Evolutionary conservation across 2,888 invertebrate genomes (phyloP).

Genomic region (Apeira syringaria): DNA sequence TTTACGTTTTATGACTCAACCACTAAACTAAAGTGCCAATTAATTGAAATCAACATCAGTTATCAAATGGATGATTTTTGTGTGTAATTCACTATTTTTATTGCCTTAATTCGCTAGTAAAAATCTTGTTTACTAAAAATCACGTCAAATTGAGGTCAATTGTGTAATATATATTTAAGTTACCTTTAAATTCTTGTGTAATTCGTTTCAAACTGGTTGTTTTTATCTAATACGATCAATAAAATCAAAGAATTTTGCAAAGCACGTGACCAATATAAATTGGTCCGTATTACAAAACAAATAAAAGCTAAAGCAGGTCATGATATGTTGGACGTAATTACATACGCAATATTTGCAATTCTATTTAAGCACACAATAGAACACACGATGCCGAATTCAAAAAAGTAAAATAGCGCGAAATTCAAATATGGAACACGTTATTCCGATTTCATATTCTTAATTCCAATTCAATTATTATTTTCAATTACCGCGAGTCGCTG

Average conservation of each 20-base stretch:
- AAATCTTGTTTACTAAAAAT: slow-evolving; percentile 34
- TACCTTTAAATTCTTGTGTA: slow-evolving; percentile 24
- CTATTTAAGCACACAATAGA: slow-evolving; percentile 77
- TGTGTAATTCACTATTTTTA: slow-evolving; percentile 30
- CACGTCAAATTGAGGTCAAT: slow-evolving; percentile 36
- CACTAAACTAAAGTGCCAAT: slow-evolving; percentile 29
- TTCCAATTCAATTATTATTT: slow-evolving; percentile 78
- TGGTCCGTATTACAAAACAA: slow-evolving; percentile 26
- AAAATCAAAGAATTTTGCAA: slow-evolving; percentile 19
- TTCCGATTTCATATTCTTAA: slow-evolving; percentile 73
- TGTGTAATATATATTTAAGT: slow-evolving; percentile 32
- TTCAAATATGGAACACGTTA: slow-evolving; percentile 74
- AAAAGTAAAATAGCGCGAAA: slow-evolving; percentile 66
- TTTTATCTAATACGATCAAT: slow-evolving; percentile 17
- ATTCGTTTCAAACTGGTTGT: slow-evolving; percentile 11
- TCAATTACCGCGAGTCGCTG: slow-evolving; percentile 68
- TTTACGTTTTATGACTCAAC: slow-evolving; percentile 28
- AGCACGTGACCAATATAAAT: slow-evolving; percentile 23
- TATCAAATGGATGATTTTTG: slow-evolving; percentile 28
- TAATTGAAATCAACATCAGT: slow-evolving; percentile 28
- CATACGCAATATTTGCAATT: slow-evolving; percentile 65
- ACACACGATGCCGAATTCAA: slow-evolving; percentile 79
- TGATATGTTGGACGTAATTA: slow-evolving; percentile 45
- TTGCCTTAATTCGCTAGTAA: slow-evolving; percentile 31
- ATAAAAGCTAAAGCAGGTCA: slow-evolving; percentile 35